Evolutionary conservation across 2,888 invertebrate genomes (phyloP).

Genomic region (Parasteatoda lunata): DNA sequence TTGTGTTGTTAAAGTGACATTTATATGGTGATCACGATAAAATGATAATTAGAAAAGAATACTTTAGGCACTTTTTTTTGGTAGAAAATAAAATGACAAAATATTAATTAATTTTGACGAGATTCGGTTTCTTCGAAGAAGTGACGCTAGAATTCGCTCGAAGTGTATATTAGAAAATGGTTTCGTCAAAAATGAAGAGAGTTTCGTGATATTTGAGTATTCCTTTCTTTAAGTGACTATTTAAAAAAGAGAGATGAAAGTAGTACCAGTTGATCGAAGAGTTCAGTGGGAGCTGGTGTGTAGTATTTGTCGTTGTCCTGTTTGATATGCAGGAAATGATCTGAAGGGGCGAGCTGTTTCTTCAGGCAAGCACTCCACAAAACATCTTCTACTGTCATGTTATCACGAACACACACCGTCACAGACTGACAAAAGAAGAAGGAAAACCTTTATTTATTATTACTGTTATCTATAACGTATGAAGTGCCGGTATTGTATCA

Average conservation of each 20-base stretch:
- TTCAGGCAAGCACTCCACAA: constrained; percentile 92
- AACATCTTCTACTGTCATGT: constrained; percentile 97
- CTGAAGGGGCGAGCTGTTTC: constrained; percentile 92
- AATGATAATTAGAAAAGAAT: no score
- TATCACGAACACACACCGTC: constrained; percentile 81
- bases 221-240: no score
- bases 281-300: constrained; percentile 94
- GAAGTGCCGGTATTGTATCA: neutral
- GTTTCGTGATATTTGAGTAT: no score
- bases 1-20: no score
- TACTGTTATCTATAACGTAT: neutral
- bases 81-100: no score
- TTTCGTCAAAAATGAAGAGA: no score
- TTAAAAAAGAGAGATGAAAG: neutral
- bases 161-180: no score
- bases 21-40: no score
- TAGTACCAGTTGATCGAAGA: constrained; percentile 92
- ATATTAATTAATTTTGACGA: no score
- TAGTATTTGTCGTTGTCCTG: constrained; percentile 92
- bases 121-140: no score
- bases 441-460: neutral
- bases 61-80: no score
- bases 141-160: no score
- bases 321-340: constrained; percentile 96
- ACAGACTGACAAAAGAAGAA: constrained; percentile 37